A percentile compares a stretch with the other conserved stretches of the same genome.
Conservation (phyloP, 1,140 invertebrate species). For the Bombus balteatus region DNA sequence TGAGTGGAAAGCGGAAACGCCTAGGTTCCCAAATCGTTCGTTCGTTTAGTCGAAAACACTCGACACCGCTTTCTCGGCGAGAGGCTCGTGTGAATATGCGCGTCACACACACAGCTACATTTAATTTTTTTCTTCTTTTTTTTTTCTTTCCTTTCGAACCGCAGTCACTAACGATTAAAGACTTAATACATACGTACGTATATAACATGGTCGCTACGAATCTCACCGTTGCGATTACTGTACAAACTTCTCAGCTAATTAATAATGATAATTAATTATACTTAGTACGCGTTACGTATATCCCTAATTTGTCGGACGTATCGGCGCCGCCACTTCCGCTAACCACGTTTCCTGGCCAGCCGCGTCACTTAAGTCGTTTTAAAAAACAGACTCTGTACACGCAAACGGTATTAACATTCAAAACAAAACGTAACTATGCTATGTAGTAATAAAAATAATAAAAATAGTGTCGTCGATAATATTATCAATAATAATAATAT, state of each 20-base stretch:
- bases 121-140: neutral
- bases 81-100: neutral
- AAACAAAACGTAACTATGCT: slow-evolving; percentile 74
- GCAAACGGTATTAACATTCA: slow-evolving; percentile 67
- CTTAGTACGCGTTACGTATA: slow-evolving; percentile 73
- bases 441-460: slow-evolving; percentile 44
- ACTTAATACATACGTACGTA: slow-evolving; percentile 67
- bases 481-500: slow-evolving; percentile 26
- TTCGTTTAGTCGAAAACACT: neutral
- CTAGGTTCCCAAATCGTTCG: slow-evolving; percentile 36
- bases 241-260: slow-evolving; percentile 60
- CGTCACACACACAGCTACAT: neutral
- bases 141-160: neutral
- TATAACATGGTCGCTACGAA: slow-evolving; percentile 63
- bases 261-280: slow-evolving; percentile 71
- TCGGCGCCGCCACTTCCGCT: slow-evolving; percentile 76
- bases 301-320: slow-evolving; percentile 79
- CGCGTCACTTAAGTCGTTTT: slow-evolving; percentile 57
- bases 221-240: slow-evolving; percentile 54
- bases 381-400: neutral
- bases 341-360: slow-evolving; percentile 49
- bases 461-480: slow-evolving; percentile 53
- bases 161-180: slow-evolving; percentile 56
- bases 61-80: neutral
- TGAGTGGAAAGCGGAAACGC: neutral